phyloP scores from a whole-genome alignment of 2,113 vertebrate genomes.

The Albula glossodonta region DNA sequence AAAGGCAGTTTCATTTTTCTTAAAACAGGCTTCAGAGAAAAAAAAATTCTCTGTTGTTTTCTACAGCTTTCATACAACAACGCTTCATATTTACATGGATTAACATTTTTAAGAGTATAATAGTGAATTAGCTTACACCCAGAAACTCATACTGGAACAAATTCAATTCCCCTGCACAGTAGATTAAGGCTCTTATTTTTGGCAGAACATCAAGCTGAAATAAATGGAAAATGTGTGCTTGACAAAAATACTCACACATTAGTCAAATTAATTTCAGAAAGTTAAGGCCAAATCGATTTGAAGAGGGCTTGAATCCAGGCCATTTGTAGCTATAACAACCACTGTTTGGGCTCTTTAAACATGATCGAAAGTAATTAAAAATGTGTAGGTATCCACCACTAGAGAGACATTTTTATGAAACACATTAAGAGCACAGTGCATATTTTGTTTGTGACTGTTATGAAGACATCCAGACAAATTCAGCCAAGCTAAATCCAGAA shows the following conservation, averaged over 20 bases:
- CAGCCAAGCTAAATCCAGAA: not conserved
- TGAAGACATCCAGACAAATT: not conserved
- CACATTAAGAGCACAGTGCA: not conserved
- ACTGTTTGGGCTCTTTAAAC: not conserved
- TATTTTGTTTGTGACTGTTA: not conserved
- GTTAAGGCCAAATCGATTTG: not conserved
- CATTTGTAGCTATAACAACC: not conserved
- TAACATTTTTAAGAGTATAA: constrained; percentile 2
- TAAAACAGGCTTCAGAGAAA: not conserved
- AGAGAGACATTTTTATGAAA: not conserved
- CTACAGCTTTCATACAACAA: not conserved
- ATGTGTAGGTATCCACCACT: not conserved
- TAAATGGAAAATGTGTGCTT: not conserved
- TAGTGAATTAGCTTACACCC: not conserved
- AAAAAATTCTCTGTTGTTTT: not conserved
- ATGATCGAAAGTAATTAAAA: too few relatives aligned
- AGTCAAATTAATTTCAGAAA: not conserved
- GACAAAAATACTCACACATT: not conserved
- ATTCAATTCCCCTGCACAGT: not conserved
- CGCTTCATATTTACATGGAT: not conserved
- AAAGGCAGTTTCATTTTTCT: not conserved
- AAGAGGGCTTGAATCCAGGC: not conserved
- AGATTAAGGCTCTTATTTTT: not conserved
- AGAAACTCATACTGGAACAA: not conserved
- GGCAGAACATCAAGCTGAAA: not conserved